Conservation (phyloP, 2,888 invertebrate species). For the Rugalucina vietnamica region DNA sequence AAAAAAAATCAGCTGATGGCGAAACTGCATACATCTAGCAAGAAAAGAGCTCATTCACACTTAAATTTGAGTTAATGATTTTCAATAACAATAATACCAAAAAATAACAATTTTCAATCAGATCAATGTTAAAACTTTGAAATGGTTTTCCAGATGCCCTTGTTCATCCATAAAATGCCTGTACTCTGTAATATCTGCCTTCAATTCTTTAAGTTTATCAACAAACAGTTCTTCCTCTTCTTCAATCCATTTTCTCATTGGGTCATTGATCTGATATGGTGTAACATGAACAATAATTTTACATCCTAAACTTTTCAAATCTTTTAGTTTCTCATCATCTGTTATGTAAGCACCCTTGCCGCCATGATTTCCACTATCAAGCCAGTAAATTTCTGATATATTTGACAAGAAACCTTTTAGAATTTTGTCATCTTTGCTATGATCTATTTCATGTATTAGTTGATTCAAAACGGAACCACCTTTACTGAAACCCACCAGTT, state of each 20-base stretch:
- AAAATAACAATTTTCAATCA: not conserved
- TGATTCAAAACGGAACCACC: constrained; percentile 97
- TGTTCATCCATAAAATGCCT: constrained; percentile 87
- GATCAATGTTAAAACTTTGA: constrained; percentile 84
- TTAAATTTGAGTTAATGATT: not conserved
- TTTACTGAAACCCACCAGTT: constrained; percentile 94
- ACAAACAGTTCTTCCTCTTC: constrained; percentile 92
- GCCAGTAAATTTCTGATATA: constrained; percentile 93
- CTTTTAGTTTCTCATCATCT: constrained; percentile 89
- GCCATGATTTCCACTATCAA: constrained; percentile 96
- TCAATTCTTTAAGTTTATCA: constrained; percentile 87
- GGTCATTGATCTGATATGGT: constrained; percentile 94
- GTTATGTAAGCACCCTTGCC: constrained; percentile 95
- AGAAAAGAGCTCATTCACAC: not conserved
- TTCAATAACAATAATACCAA: not conserved
- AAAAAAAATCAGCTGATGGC: not conserved
- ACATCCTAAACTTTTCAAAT: constrained; percentile 87
- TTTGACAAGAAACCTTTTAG: constrained; percentile 85
- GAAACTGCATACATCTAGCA: not conserved
- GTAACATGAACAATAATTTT: constrained; percentile 92
- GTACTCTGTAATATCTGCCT: constrained; percentile 88
- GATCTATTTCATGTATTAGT: constrained; percentile 92
- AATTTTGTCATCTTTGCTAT: constrained; percentile 51
- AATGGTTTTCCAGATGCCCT: constrained; percentile 90
- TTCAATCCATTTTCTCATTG: constrained; percentile 92